These are phyloP conservation scores for Catharus ustulatus DNA, from an alignment of 2,797 vertebrate species.

Conservation along the genomic window DNA sequence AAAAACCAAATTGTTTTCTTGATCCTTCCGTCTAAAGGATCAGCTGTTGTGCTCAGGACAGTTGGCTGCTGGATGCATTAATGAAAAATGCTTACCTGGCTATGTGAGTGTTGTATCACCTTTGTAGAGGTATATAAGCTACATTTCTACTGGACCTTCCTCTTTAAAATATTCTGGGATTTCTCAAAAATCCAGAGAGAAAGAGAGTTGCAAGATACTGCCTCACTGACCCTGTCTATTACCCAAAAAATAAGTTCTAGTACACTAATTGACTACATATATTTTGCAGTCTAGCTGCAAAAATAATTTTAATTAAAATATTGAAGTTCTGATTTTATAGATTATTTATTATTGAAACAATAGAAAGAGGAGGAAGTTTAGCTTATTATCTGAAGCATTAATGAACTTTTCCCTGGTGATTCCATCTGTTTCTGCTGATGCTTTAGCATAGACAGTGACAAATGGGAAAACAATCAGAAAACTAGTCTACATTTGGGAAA, in stretches of 20 bases:
- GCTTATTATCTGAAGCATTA: neutral
- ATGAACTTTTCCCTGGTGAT: neutral
- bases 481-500: neutral
- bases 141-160: neutral
- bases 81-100: neutral
- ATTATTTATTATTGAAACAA: neutral
- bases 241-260: neutral
- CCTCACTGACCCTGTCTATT: neutral
- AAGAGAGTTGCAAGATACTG: neutral
- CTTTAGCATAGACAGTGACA: neutral
- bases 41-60: neutral
- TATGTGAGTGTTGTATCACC: fast-evolving
- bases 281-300: neutral
- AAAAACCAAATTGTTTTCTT: fast-evolving
- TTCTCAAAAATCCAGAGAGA: neutral
- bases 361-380: neutral
- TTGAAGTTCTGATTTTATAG: neutral
- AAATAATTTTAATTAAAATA: neutral
- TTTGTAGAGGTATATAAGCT: neutral
- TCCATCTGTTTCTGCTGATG: fast-evolving
- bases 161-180: neutral
- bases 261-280: neutral
- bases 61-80: neutral
- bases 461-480: neutral
- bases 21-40: neutral